Evolutionary conservation across 1,140 invertebrate genomes (phyloP).

Genomic region (Spodoptera litura): DNA sequence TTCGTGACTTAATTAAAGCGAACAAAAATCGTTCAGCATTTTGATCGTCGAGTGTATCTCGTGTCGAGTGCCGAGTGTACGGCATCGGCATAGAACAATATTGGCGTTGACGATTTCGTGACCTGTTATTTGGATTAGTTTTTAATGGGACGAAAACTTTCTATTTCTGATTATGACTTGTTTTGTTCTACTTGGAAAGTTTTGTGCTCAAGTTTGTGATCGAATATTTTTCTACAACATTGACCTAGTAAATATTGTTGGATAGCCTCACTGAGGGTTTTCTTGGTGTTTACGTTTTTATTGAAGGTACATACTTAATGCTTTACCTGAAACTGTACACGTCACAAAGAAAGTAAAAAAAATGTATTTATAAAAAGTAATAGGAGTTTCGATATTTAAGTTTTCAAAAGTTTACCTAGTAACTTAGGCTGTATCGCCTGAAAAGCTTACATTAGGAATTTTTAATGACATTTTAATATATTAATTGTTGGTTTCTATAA

Average conservation of each 20-base stretch:
- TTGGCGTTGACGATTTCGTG: neutral
- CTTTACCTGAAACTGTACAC: no score
- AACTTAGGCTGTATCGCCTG: neutral
- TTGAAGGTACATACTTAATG: no score
- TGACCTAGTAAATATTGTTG: no score
- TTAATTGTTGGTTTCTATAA: conserved; percentile 16
- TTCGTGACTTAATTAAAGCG: conserved; percentile 76
- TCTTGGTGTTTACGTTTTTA: no score
- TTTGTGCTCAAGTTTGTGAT: neutral
- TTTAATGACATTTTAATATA: conserved; percentile 9
- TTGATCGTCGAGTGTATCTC: conserved; percentile 53
- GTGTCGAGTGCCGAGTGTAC: conserved; percentile 30
- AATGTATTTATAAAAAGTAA: no score
- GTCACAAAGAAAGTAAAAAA: no score
- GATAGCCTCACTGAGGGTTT: no score
- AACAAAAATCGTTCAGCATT: conserved; percentile 61
- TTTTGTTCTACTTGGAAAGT: neutral
- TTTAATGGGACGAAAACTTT: conserved; percentile 19
- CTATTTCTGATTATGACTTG: neutral
- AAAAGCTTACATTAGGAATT: conserved; percentile 13
- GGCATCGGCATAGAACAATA: conserved; percentile 36
- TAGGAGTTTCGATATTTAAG: neutral
- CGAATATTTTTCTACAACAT: neutral
- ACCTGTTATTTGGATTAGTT: conserved; percentile 24
- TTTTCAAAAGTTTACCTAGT: neutral